Base-by-base conservation (phyloP, 1,140 invertebrate species). In the Bombus huntii region DNA sequence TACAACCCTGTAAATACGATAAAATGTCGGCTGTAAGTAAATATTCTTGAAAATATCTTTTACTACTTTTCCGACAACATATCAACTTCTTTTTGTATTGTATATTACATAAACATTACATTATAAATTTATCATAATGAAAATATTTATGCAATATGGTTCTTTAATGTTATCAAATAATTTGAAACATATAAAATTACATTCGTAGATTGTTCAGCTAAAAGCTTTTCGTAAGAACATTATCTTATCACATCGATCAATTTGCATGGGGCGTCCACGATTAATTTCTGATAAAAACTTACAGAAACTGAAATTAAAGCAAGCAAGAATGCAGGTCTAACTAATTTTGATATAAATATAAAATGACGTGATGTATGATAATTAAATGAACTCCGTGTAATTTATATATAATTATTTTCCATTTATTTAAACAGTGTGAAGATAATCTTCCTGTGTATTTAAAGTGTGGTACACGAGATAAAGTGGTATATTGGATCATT, bases 361-460 rank as follows among this genome's bases (percentile, higher is more conserved):
- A n/a, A 84, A 62, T 70, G 8, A 79, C 15, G 3, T 39, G 10
- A 39, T 39, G 3, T 53, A 28, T 59, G 9, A 34, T 8, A 53
- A 44, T 44, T 31, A 28, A 44, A 71, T 47, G 25, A 62, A 59
- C 3, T 9, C 37, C 13, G 3, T 68, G 10, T 53, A 65, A 10
- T 59, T 86, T 78, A 71, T 47, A 68, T 31, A n/a, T 65, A 39
- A 79, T 59, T 65, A 71, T 0, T 25, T 22, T 81, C 72, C 8
- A 47, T 86, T 92, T 90, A 86, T 86, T 77, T 90, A 88, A 92
- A 47, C 92, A 96, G 95, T 92, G 93, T 66, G 94, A 96, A 34
- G 96, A 97, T 92, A 96, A 95, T 28, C 91, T 95, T 73, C 96
- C 96, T 4, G 92, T 97, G n/a, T 96, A 96, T 90, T 91, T 97